A percentile compares a stretch with the other conserved stretches of the same genome.
Evolutionary conservation across 92 coral and sea anemone species (phyloP).

Genomic region (Epizoanthus ramosus): DNA sequence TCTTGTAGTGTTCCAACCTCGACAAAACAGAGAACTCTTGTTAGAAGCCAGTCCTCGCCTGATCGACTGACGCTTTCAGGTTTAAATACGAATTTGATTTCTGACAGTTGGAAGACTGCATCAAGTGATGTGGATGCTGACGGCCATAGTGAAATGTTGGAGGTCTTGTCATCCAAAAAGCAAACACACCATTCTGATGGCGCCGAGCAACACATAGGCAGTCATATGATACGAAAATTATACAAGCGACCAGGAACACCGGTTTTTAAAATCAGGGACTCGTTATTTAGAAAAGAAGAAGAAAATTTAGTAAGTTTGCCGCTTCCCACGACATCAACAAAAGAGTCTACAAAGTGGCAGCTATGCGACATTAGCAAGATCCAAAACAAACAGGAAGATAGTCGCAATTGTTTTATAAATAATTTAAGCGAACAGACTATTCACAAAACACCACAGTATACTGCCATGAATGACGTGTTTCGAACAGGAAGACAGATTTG

Average conservation of each 20-base stretch:
- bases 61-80: background rate
- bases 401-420: background rate
- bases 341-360: constrained; percentile 32
- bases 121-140: background rate
- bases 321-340: background rate
- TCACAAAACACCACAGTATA: background rate
- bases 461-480: background rate
- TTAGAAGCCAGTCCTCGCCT: constrained; percentile 19
- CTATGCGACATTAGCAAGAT: constrained; percentile 13
- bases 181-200: background rate
- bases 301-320: constrained; percentile 10
- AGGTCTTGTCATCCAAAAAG: background rate
- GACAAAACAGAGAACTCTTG: background rate
- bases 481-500: constrained; percentile 12
- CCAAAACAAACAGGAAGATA: constrained; percentile 35
- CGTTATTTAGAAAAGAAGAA: background rate
- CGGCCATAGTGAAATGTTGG: background rate
- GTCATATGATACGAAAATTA: background rate
- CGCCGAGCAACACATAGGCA: background rate
- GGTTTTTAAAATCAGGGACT: background rate
- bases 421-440: background rate
- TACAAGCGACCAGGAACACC: constrained; percentile 21
- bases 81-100: background rate
- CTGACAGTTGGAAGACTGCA: background rate
- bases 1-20: background rate